Percentiles rank a stretch among this genome's conserved stretches.
phyloP scores from a whole-genome alignment of 2,797 vertebrate species.

The Rhynchonycteris naso region DNA sequence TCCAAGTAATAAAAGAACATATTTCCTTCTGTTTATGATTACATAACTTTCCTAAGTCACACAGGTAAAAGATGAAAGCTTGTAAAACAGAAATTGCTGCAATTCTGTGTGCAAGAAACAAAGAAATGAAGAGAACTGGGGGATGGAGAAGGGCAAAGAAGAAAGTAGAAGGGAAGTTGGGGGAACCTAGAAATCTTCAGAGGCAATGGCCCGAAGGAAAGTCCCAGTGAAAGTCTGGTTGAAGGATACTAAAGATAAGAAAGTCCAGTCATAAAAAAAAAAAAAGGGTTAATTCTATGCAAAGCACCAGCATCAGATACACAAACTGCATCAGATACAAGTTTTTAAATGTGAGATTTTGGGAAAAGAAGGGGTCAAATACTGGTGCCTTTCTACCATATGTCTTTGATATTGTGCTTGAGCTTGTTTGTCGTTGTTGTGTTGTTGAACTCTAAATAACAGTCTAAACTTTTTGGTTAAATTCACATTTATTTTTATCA shows the following conservation, averaged over 20 bases:
- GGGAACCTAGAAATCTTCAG: not conserved
- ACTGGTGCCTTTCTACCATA: not conserved
- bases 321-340: not conserved
- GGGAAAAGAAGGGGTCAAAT: not conserved
- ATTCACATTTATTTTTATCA: slow-evolving; percentile 38
- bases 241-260: not conserved
- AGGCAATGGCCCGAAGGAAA: not conserved
- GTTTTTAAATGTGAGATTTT: slow-evolving; percentile 20
- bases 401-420: not conserved
- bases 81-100: not conserved
- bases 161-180: not conserved
- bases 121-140: not conserved
- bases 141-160: not conserved
- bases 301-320: not conserved
- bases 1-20: slow-evolving; percentile 36
- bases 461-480: not conserved
- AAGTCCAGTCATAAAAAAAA: not conserved
- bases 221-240: not conserved
- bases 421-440: not conserved
- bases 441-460: slow-evolving; percentile 6
- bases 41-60: not conserved
- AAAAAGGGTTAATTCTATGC: not conserved
- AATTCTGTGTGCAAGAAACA: not conserved
- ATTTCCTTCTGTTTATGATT: slow-evolving; percentile 60
- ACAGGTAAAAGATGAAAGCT: not conserved